Evolutionary conservation across 2,113 vertebrate species (phyloP).

Genomic region (Boleophthalmus pectinirostris): DNA sequence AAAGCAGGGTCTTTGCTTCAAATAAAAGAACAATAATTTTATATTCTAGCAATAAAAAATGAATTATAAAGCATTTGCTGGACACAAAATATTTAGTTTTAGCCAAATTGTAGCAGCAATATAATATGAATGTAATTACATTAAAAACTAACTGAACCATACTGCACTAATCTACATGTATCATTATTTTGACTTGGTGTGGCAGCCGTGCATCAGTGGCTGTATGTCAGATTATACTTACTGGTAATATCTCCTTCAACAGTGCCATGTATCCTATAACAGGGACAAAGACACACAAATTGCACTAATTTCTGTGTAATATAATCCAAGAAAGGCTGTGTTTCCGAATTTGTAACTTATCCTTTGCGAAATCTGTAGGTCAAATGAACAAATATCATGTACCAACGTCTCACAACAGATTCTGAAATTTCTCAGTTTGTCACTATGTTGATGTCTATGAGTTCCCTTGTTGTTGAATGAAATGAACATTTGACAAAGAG

Average conservation of each 20-base stretch:
- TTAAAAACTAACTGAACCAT: neutral
- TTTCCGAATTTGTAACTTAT: constrained; percentile 51
- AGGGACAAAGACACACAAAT: constrained; percentile 63
- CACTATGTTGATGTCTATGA: constrained; percentile 50
- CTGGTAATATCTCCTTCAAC: constrained; percentile 49
- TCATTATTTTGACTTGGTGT: constrained; percentile 18
- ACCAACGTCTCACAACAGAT: constrained; percentile 52
- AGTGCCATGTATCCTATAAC: constrained; percentile 52
- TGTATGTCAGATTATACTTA: constrained; percentile 42
- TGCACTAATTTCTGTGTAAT: constrained; percentile 67
- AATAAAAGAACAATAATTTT: too few relatives aligned
- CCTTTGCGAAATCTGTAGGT: constrained; percentile 65
- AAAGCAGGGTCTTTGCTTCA: too few relatives aligned
- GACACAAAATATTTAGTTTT: too few relatives aligned
- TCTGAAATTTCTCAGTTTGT: constrained; percentile 48
- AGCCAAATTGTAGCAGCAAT: too few relatives aligned
- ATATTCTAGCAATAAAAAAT: too few relatives aligned
- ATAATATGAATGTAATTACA: neutral
- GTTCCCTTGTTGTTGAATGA: constrained; percentile 41
- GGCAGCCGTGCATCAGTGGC: constrained; percentile 42
- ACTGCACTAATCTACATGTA: neutral
- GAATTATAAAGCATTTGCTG: too few relatives aligned
- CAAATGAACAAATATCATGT: constrained; percentile 67
- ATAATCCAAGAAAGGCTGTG: constrained; percentile 49
- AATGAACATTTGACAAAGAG: constrained; percentile 57